Percentiles rank a stretch among this genome's conserved stretches.
phyloP scores from a whole-genome alignment of 2,888 invertebrate genomes.

The Sericinus montela region DNA sequence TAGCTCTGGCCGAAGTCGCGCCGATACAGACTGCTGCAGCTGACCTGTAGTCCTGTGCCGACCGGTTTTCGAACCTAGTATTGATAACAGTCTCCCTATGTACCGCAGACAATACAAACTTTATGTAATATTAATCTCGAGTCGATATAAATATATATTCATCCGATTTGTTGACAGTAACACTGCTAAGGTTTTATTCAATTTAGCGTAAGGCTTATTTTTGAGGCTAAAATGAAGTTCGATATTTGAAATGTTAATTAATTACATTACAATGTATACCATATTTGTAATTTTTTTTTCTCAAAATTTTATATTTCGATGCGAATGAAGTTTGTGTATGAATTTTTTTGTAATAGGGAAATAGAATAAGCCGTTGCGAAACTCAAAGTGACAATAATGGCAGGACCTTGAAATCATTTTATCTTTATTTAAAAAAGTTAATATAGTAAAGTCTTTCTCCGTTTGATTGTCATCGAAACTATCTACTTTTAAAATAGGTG shows the following conservation, averaged over 20 bases:
- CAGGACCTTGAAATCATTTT: too few relatives aligned
- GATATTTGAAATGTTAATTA: too few relatives aligned
- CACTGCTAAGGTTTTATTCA: neutral
- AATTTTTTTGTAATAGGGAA: neutral
- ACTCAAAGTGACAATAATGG: neutral
- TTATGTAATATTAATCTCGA: neutral
- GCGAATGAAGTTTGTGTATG: neutral
- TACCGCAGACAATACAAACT: neutral
- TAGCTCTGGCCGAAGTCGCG: constrained; percentile 21
- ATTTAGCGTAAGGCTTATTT: neutral
- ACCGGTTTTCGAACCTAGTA: neutral
- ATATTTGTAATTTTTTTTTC: neutral
- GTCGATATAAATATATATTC: neutral
- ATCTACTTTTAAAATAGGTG: too few relatives aligned
- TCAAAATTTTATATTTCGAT: neutral
- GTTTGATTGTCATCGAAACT: too few relatives aligned
- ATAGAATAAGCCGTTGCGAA: constrained; percentile 1
- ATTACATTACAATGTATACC: too few relatives aligned
- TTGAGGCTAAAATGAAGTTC: constrained; percentile 2
- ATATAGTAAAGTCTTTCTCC: too few relatives aligned
- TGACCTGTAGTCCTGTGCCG: too few relatives aligned
- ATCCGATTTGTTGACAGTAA: neutral
- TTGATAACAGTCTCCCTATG: neutral
- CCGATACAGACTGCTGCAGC: too few relatives aligned
- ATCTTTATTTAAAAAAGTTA: too few relatives aligned